These are phyloP conservation scores for Gambusia holbrooki DNA, from an alignment of 2,113 vertebrate species.

Conservation along the genomic window DNA sequence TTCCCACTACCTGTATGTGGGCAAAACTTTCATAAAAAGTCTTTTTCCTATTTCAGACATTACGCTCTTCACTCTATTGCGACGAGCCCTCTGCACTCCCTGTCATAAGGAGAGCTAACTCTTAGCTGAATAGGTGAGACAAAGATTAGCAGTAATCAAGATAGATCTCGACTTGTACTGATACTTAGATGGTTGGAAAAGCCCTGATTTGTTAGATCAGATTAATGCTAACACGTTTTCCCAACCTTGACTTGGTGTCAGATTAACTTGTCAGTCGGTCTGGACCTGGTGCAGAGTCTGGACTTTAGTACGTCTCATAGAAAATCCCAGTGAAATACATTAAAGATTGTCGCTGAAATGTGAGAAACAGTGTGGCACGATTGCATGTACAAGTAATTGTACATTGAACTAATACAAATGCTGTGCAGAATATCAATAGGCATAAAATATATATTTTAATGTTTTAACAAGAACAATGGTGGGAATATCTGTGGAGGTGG, in stretches of 20 bases:
- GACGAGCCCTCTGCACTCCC: too few relatives aligned
- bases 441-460: conserved; percentile 11
- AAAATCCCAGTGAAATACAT: not conserved
- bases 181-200: not conserved
- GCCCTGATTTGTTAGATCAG: not conserved
- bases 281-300: too few relatives aligned
- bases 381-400: not conserved
- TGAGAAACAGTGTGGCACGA: too few relatives aligned
- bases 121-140: too few relatives aligned
- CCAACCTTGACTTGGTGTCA: not conserved
- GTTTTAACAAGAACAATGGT: conserved; percentile 12
- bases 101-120: too few relatives aligned
- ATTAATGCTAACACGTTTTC: not conserved
- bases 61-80: too few relatives aligned
- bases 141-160: too few relatives aligned
- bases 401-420: not conserved
- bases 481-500: conserved; percentile 31
- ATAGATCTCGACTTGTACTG: too few relatives aligned
- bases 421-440: not conserved
- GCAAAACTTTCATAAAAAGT: not conserved
- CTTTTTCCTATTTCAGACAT: not conserved
- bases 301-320: not conserved
- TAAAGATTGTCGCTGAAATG: not conserved
- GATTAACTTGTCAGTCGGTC: not conserved
- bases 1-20: not conserved